Conservation (phyloP, 2,888 invertebrate species). For the Apodemia hepburni region DNA sequence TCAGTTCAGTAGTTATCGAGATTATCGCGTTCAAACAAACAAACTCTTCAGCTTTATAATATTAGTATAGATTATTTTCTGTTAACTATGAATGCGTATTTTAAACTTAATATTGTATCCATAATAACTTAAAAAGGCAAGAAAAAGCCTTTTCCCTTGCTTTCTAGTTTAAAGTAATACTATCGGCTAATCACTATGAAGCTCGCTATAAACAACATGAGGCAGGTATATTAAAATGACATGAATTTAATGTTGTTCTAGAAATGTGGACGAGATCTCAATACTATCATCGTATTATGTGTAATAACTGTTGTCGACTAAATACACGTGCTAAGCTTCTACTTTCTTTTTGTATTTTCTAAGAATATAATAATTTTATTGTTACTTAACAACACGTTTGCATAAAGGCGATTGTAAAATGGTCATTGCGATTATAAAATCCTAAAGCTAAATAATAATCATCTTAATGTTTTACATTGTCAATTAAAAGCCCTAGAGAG, state of each 20-base stretch:
- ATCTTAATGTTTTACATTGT: conserved; percentile 43
- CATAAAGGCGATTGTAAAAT: too few species aligned
- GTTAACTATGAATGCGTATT: too few species aligned
- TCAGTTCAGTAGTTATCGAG: too few species aligned
- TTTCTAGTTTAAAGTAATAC: neutral
- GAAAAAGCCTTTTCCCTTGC: neutral
- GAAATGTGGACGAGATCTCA: conserved; percentile 13
- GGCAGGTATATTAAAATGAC: conserved; percentile 11
- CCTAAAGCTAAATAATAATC: neutral
- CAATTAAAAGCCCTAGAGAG: conserved; percentile 68
- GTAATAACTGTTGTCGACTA: conserved; percentile 7
- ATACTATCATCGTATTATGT: conserved; percentile 2
- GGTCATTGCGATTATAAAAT: too few species aligned
- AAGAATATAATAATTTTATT: too few species aligned
- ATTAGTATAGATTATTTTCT: too few species aligned
- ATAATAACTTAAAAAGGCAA: too few species aligned
- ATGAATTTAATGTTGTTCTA: conserved; percentile 9
- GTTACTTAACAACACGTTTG: too few species aligned
- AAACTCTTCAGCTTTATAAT: too few species aligned
- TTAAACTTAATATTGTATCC: too few species aligned
- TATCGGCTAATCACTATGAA: neutral
- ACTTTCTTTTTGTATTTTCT: neutral
- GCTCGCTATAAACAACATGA: neutral
- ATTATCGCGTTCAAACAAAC: too few species aligned
- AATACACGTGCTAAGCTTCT: conserved; percentile 28